A percentile compares a stretch with the other conserved stretches of the same genome.
phyloP scores from a whole-genome alignment of 2,888 invertebrate species.

The Drosophila niveifrons region DNA sequence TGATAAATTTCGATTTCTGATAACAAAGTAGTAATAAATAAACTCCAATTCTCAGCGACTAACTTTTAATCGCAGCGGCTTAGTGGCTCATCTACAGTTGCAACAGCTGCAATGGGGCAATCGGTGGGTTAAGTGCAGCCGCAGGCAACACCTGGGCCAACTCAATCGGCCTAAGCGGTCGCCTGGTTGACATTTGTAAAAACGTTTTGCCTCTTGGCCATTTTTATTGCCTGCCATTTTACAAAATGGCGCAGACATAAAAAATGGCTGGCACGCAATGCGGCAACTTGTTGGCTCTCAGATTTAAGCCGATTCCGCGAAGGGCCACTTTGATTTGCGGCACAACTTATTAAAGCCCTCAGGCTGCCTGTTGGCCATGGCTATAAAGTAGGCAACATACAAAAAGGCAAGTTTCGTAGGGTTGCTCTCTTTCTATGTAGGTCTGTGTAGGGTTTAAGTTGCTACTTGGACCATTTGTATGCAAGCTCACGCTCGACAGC shows the following conservation, averaged over 20 bases:
- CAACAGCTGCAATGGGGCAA: not conserved
- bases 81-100: not conserved
- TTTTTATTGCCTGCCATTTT: slow-evolving; percentile 56
- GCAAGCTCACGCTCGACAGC: slow-evolving; percentile 62
- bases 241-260: slow-evolving; percentile 59
- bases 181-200: slow-evolving; percentile 50
- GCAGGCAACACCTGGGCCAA: slow-evolving; percentile 1
- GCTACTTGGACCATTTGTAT: slow-evolving; percentile 65
- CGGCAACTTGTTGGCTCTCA: slow-evolving; percentile 57
- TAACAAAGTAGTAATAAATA: not conserved
- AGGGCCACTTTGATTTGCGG: slow-evolving; percentile 50
- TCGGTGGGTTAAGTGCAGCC: slow-evolving; percentile 17
- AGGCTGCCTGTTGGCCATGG: slow-evolving; percentile 2
- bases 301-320: slow-evolving; percentile 22
- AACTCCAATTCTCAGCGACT: not conserved
- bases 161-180: slow-evolving; percentile 11
- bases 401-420: not conserved
- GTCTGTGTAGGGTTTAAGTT: slow-evolving; percentile 7
- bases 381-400: not conserved
- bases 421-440: too few species aligned
- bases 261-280: slow-evolving; percentile 62
- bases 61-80: not conserved
- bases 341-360: slow-evolving; percentile 46
- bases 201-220: slow-evolving; percentile 39
- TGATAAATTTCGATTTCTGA: too few species aligned